Conservation (phyloP, 2,888 invertebrate species). For the Poecilus cupreus region DNA sequence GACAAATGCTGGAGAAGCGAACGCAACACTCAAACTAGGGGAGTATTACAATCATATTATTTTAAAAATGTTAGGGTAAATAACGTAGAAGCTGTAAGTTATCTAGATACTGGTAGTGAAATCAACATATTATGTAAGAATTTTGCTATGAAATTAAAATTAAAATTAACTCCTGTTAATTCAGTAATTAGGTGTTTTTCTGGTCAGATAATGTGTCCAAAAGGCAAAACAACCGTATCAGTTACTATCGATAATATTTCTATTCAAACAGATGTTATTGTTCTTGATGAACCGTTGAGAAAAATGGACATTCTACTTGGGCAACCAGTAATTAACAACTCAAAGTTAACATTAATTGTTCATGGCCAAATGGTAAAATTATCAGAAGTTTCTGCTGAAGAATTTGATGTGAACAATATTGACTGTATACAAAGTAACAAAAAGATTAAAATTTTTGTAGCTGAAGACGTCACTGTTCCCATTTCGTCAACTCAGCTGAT, state of each 20-base stretch:
- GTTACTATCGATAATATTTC: not conserved
- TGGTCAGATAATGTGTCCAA: not conserved
- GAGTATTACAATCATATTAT: not conserved
- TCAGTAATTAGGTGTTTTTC: not conserved
- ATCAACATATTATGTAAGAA: not conserved
- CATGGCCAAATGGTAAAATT: not conserved
- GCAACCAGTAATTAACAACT: not conserved
- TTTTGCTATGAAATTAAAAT: not conserved
- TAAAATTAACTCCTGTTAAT: not conserved
- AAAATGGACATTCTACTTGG: not conserved
- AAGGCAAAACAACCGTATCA: not conserved
- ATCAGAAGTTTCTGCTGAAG: not conserved
- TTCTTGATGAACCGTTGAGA: not conserved
- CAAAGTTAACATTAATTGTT: not conserved
- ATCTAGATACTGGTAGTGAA: not conserved
- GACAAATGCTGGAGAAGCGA: not conserved
- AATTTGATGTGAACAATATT: not conserved
- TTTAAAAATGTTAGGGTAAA: not conserved
- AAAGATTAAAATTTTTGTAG: not conserved
- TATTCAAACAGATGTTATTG: not conserved
- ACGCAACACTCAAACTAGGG: not conserved
- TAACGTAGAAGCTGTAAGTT: not conserved
- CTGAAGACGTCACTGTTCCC: not conserved
- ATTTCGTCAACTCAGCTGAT: not conserved
- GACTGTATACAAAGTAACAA: not conserved